Evolutionary conservation across 1,140 invertebrate species (phyloP), one percentile per base, ranked within the genome.

Genomic region (Drosophila novamexicana): DNA sequence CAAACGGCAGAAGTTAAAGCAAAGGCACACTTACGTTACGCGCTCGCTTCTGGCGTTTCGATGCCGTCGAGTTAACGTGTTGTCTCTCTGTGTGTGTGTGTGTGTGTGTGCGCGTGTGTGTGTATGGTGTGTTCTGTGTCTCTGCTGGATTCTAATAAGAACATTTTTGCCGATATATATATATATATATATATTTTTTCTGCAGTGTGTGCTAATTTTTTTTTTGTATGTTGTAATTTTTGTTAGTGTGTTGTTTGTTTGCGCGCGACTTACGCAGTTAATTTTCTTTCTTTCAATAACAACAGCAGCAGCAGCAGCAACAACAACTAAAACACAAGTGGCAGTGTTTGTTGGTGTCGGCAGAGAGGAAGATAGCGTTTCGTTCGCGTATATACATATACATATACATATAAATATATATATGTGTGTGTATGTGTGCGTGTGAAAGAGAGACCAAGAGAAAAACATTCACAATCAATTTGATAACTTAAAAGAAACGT

Each of bases 341-440:
- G 57, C 64, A 67, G 66, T 75, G 72, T 75, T 75, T 75, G 72
- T 70, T 75, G 62, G 75, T 77, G 75, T 74, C 64, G 70, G 49
- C 71, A 69, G 67, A 61, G 53, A 64, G 63, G 57, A 59, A 59
- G 47, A 45, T 22, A 49, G 54, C 39, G 57, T 53, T 10, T 29
- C 22, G 22, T 29, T 29, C 22, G 22, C 53, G 45, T 16, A 47
- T 47, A 47, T 47, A n/a, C 18, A 47, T 47, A 37, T 37, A 37
- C 1, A 37, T 37, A 37, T 2, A 37, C 1, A 7, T 37, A 47
- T 47, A 47, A 22, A 47, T 47, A 9, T 18, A 52, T 52, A 52
- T 52, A 32, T 54, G 9, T 40, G 18, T 42, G 49, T 16, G 16
- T 49, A n/a, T 56, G 65, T 62, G 63, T 73, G 64, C 12, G 56